A percentile compares a stretch with the other conserved stretches of the same genome.
These are phyloP conservation scores for Sinopyrophorus schimmeli DNA, from an alignment of 2,888 invertebrate genomes.

Conservation along the genomic window DNA sequence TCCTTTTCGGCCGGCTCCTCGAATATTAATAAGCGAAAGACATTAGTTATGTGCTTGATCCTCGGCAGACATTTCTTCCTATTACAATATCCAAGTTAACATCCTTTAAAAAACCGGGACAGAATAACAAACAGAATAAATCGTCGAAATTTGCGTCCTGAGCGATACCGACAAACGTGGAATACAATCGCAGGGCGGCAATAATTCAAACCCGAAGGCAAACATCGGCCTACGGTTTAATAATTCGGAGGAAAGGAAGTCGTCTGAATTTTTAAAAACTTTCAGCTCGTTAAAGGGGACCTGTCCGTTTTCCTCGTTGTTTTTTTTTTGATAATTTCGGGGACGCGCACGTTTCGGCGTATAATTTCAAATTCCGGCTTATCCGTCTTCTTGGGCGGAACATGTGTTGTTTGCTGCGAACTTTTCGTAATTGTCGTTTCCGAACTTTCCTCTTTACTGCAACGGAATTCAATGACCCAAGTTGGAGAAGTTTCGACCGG, in stretches of 20 bases:
- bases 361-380: conserved; percentile 13
- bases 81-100: too few relatives aligned
- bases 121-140: conserved; percentile 10
- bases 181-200: conserved; percentile 18
- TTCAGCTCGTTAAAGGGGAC: not conserved
- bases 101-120: not conserved
- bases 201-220: conserved; percentile 20
- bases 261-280: conserved; percentile 22
- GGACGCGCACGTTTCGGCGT: not conserved
- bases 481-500: conserved; percentile 40
- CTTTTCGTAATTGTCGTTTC: conserved; percentile 30
- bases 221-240: conserved; percentile 17
- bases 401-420: conserved; percentile 27
- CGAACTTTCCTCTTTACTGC: conserved; percentile 42
- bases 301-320: not conserved
- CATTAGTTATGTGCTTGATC: too few relatives aligned
- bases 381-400: conserved; percentile 17
- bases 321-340: not conserved
- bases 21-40: too few relatives aligned
- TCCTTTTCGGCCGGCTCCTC: too few relatives aligned
- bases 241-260: conserved; percentile 15
- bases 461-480: conserved; percentile 45
- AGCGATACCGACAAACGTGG: conserved; percentile 9
- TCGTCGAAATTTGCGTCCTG: conserved; percentile 12
- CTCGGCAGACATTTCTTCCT: too few relatives aligned